Percentiles rank a stretch among this genome's conserved stretches.
These are phyloP conservation scores for Sternotherus odoratus DNA, from an alignment of 2,797 vertebrate genomes.

Conservation along the genomic window DNA sequence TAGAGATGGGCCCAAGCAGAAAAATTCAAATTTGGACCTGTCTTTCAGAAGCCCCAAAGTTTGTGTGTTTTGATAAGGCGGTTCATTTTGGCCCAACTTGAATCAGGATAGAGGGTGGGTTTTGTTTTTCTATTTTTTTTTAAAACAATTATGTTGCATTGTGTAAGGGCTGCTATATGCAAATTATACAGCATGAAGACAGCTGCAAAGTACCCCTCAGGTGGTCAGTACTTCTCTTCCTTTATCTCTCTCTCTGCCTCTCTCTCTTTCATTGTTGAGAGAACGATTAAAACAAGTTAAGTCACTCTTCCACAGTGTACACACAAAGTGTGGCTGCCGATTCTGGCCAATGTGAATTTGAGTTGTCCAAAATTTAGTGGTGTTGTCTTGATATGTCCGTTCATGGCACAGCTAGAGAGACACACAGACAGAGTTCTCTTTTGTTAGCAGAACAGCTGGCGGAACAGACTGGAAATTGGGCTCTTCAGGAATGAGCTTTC, in stretches of 20 bases:
- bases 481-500: constrained; percentile 56
- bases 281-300: neutral
- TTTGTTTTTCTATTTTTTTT: neutral
- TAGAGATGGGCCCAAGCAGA: neutral
- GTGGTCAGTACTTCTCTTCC: neutral
- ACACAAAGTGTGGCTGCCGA: neutral
- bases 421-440: constrained; percentile 44
- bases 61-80: neutral
- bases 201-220: neutral
- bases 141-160: neutral
- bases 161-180: neutral
- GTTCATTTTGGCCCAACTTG: neutral
- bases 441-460: constrained; percentile 72
- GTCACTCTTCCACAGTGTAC: neutral
- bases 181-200: neutral
- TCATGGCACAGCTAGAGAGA: constrained; percentile 35
- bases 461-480: constrained; percentile 53
- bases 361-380: constrained; percentile 53
- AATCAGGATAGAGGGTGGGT: accelerated
- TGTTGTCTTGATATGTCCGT: constrained; percentile 17
- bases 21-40: constrained; percentile 21
- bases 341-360: constrained; percentile 46
- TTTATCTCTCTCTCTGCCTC: neutral
- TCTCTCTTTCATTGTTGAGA: neutral
- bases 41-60: neutral